Percentiles rank a stretch among this genome's conserved stretches.
Conservation (phyloP, 2,888 invertebrate genomes). For the Tholera decimalis region DNA sequence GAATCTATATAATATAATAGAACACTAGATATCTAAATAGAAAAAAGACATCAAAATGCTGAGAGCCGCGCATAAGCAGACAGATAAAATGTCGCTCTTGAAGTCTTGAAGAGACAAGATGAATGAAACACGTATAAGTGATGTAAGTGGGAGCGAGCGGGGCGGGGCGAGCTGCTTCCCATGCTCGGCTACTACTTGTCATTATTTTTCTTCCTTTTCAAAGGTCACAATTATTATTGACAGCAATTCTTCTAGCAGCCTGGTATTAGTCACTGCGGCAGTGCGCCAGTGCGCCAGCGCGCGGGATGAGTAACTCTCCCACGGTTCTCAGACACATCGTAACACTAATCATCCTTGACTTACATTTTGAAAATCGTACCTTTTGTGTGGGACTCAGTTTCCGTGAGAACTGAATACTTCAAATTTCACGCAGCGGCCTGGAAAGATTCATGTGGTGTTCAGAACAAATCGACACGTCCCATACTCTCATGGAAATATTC, state of each 20-base stretch:
- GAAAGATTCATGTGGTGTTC: slow-evolving; percentile 71
- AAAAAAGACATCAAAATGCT: slow-evolving; percentile 73
- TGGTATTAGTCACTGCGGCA: slow-evolving; percentile 71
- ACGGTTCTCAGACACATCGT: slow-evolving; percentile 83
- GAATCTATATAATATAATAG: slow-evolving; percentile 55
- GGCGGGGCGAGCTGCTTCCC: slow-evolving; percentile 71
- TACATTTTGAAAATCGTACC: slow-evolving; percentile 88
- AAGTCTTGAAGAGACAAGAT: slow-evolving; percentile 73
- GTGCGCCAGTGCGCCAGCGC: slow-evolving; percentile 55
- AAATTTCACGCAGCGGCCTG: slow-evolving; percentile 77
- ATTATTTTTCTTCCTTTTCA: slow-evolving; percentile 72
- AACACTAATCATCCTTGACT: slow-evolving; percentile 88
- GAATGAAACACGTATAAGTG: slow-evolving; percentile 78
- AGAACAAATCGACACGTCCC: slow-evolving; percentile 66
- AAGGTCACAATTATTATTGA: slow-evolving; percentile 74
- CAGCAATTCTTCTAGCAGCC: slow-evolving; percentile 71
- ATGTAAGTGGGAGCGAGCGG: slow-evolving; percentile 56
- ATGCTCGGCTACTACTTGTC: slow-evolving; percentile 68
- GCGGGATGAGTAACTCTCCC: slow-evolving; percentile 82
- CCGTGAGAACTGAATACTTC: slow-evolving; percentile 87
- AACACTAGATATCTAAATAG: slow-evolving; percentile 54
- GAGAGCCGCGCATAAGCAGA: slow-evolving; percentile 71
- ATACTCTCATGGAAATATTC: slow-evolving; percentile 42
- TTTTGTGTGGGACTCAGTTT: slow-evolving; percentile 86
- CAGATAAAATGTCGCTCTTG: slow-evolving; percentile 70